These are phyloP conservation scores for Hirtodrosophila trivittata DNA, from an alignment of 2,888 invertebrate genomes.

Conservation along the genomic window DNA sequence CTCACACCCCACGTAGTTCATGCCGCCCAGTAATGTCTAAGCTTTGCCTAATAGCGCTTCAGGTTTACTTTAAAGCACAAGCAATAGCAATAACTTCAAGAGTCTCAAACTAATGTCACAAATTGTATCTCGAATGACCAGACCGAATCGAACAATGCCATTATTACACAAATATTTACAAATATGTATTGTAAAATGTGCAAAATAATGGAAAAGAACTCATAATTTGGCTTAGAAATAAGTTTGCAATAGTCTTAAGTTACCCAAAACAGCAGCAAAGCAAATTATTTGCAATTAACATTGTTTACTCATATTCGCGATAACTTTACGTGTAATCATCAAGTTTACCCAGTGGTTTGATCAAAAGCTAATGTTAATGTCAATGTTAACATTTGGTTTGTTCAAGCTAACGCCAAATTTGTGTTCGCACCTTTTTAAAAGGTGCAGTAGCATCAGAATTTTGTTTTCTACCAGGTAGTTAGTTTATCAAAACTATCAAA, in stretches of 20 bases:
- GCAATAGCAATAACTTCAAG: slow-evolving; percentile 14
- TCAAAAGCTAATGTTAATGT: too few relatives aligned
- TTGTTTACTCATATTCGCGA: too few relatives aligned
- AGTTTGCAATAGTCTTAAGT: too few relatives aligned
- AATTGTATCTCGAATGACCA: slow-evolving; percentile 38
- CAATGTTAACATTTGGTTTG: slow-evolving; percentile 6
- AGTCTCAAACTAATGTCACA: slow-evolving; percentile 30
- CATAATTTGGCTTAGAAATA: too few relatives aligned
- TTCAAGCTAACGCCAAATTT: slow-evolving; percentile 44
- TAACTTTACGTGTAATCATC: too few relatives aligned
- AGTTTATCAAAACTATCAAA: slow-evolving; percentile 23
- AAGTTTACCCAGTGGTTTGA: too few relatives aligned
- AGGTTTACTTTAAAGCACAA: slow-evolving; percentile 69
- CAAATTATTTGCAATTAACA: neutral
- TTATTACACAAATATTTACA: slow-evolving; percentile 26
- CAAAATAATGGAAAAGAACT: too few relatives aligned
- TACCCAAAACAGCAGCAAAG: neutral
- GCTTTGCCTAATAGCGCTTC: slow-evolving; percentile 63
- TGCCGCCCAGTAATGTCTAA: slow-evolving; percentile 72
- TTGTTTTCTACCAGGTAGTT: slow-evolving; percentile 25
- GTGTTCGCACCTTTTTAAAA: slow-evolving; percentile 63
- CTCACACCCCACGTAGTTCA: slow-evolving; percentile 20
- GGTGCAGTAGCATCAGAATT: slow-evolving; percentile 36
- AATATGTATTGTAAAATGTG: slow-evolving; percentile 19
- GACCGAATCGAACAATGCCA: slow-evolving; percentile 35